Conservation (phyloP, 2,888 invertebrate species). For the Perizoma affinitatum region DNA sequence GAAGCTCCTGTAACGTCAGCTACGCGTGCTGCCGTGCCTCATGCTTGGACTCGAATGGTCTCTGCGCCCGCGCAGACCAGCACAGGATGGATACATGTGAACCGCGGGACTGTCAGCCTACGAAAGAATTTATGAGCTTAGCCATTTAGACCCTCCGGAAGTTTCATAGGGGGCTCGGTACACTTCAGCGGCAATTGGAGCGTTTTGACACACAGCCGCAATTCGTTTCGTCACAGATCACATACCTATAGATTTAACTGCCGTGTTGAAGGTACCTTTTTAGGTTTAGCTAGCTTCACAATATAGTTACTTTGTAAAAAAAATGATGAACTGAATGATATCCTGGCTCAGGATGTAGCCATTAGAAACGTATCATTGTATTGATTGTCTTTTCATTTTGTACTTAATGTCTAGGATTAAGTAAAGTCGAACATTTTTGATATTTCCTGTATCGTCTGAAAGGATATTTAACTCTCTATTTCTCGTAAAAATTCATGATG, state of each 20-base stretch:
- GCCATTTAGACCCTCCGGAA: constrained; percentile 70
- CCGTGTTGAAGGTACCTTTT: too few relatives aligned
- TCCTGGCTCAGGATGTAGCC: too few relatives aligned
- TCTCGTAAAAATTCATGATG: too few relatives aligned
- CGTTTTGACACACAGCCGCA: constrained; percentile 43
- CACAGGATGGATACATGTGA: constrained; percentile 69
- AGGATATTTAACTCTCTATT: too few relatives aligned
- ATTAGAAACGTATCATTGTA: too few relatives aligned
- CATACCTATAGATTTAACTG: not conserved
- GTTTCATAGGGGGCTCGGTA: constrained; percentile 47
- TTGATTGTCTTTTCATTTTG: too few relatives aligned
- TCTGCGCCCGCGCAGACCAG: constrained; percentile 48
- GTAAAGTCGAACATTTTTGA: not conserved
- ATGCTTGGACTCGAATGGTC: constrained; percentile 70
- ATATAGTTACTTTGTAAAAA: too few relatives aligned
- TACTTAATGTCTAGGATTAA: too few relatives aligned
- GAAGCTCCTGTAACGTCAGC: constrained; percentile 55
- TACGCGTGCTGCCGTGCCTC: constrained; percentile 64
- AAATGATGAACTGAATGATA: too few relatives aligned
- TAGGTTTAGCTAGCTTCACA: not conserved
- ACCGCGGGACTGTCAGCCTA: constrained; percentile 71
- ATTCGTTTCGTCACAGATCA: constrained; percentile 17
- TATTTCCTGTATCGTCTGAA: not conserved
- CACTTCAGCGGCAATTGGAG: constrained; percentile 32
- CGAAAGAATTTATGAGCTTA: constrained; percentile 80